phyloP scores from a whole-genome alignment of 2,797 vertebrate species.

The Falco columbarius region DNA sequence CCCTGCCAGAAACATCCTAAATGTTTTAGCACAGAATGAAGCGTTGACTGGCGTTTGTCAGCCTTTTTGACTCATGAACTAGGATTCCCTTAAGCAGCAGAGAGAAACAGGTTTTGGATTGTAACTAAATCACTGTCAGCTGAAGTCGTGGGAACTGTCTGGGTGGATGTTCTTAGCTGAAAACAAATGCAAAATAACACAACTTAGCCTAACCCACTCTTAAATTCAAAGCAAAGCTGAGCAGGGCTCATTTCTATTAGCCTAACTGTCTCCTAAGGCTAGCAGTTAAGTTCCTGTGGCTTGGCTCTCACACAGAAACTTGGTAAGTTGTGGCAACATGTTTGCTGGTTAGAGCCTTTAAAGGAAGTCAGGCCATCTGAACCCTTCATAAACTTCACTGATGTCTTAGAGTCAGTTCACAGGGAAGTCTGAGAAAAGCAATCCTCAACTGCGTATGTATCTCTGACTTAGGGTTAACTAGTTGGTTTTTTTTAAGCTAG shows the following conservation, averaged over 20 bases:
- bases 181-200: not conserved
- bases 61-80: not conserved
- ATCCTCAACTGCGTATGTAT: not conserved
- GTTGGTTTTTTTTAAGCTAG: not conserved
- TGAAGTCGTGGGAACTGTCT: slow-evolving; percentile 33
- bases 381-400: not conserved
- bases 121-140: not conserved
- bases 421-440: not conserved
- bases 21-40: not conserved
- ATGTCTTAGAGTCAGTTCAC: not conserved
- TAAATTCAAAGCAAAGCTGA: not conserved
- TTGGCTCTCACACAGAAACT: not conserved
- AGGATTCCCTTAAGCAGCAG: not conserved
- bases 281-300: not conserved
- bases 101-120: not conserved
- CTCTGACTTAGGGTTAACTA: not conserved
- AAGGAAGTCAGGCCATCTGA: not conserved
- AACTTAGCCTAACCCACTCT: not conserved
- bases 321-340: not conserved
- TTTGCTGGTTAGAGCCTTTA: not conserved
- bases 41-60: not conserved
- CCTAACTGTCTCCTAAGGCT: not conserved
- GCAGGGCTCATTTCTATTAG: not conserved
- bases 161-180: slow-evolving; percentile 4
- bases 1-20: not conserved